These are phyloP conservation scores for Tamandua tetradactyla DNA, from an alignment of 2,797 vertebrate species.

Conservation along the genomic window DNA sequence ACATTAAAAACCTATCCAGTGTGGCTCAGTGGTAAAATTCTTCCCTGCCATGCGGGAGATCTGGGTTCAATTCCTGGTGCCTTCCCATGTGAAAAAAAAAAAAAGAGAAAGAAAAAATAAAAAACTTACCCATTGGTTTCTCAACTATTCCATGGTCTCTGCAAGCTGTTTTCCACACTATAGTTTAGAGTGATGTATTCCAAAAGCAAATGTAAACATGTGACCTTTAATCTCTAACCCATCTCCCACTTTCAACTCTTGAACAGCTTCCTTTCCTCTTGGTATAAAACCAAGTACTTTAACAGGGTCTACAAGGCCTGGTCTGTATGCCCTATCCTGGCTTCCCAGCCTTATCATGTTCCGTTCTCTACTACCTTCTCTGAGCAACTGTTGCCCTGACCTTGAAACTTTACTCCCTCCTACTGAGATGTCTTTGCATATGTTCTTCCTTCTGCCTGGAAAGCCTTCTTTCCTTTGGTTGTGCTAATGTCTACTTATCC, in stretches of 20 bases:
- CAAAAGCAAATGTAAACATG: neutral
- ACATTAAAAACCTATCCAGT: too few species aligned
- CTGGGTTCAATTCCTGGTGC: too few species aligned
- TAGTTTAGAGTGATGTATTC: neutral
- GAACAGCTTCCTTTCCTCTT: neutral
- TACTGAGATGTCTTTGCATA: neutral
- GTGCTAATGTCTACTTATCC: neutral
- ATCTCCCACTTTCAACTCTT: neutral
- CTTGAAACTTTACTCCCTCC: neutral
- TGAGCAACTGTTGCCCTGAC: neutral
- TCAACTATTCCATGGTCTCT: neutral
- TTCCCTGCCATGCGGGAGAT: too few species aligned
- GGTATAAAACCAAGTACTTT: neutral
- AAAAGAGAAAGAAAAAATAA: too few species aligned
- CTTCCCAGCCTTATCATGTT: accelerated
- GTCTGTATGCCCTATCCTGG: too few species aligned
- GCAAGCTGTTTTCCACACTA: neutral
- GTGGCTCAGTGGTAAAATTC: too few species aligned
- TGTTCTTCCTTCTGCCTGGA: neutral
- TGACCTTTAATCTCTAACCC: neutral
- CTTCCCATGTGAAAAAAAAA: too few species aligned
- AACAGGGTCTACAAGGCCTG: neutral
- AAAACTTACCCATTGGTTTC: neutral
- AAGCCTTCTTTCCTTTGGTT: neutral
- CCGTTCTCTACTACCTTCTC: neutral